Conservation (phyloP, 1,140 invertebrate genomes). For the Pogonus chalceus region DNA sequence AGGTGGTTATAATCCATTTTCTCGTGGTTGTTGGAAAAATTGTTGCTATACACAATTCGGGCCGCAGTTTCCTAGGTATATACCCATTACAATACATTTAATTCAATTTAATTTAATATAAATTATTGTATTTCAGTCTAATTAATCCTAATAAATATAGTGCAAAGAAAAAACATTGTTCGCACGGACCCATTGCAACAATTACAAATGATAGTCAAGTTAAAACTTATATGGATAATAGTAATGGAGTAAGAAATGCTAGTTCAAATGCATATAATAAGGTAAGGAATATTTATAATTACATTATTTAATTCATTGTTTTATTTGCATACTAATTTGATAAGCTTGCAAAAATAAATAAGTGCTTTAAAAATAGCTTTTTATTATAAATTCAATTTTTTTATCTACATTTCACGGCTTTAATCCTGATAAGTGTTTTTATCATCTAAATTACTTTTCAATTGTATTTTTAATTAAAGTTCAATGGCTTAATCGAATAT, state of each 20-base stretch:
- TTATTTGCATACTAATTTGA: too few species aligned
- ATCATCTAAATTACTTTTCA: too few species aligned
- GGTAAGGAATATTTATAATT: too few species aligned
- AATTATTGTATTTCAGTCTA: constrained; percentile 29
- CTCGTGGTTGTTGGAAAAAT: constrained; percentile 84
- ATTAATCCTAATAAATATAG: constrained; percentile 43
- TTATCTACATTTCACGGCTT: too few species aligned
- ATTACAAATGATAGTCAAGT: constrained; percentile 55
- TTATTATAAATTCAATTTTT: too few species aligned
- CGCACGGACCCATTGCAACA: constrained; percentile 35
- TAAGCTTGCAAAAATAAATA: too few species aligned
- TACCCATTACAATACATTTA: too few species aligned
- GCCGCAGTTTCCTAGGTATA: constrained; percentile 89
- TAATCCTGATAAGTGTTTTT: too few species aligned
- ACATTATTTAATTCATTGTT: too few species aligned
- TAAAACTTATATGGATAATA: constrained; percentile 94
- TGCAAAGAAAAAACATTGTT: constrained; percentile 30
- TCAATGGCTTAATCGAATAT: too few species aligned
- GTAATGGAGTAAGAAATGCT: constrained; percentile 71
- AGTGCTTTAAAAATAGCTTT: too few species aligned
- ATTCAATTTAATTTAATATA: neutral
- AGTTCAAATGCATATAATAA: constrained; percentile 88
- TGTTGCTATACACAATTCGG: constrained; percentile 93
- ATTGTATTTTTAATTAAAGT: too few species aligned
- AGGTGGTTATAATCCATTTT: constrained; percentile 94